phyloP scores from a whole-genome alignment of 2,113 vertebrate genomes.

The Dunckerocampus dactyliophorus region DNA sequence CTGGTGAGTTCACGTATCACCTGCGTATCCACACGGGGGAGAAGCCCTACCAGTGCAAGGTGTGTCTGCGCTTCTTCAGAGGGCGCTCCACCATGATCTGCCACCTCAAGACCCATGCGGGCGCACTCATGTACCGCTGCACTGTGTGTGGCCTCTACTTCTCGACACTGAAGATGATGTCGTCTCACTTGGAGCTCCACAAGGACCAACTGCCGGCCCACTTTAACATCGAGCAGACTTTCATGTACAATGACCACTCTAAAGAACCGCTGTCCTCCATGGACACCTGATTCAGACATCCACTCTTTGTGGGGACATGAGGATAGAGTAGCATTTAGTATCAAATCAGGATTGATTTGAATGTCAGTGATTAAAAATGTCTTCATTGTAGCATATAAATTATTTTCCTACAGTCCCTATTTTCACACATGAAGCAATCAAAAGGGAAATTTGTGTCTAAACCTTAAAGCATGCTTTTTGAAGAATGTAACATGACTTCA shows the following conservation, averaged over 20 bases:
- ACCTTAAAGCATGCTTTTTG: too few relatives aligned
- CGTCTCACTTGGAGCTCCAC: conserved; percentile 92
- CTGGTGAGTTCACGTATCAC: conserved; percentile 97
- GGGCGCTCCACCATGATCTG: conserved; percentile 98
- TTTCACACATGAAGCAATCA: conserved; percentile 8
- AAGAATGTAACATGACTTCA: not conserved
- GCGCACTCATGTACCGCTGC: conserved; percentile 97
- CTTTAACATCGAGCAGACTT: conserved; percentile 98
- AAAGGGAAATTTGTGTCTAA: too few relatives aligned
- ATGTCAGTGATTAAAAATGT: conserved; percentile 4
- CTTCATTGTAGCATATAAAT: conserved; percentile 37
- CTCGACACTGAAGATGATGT: conserved; percentile 96
- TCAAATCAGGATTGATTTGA: not conserved
- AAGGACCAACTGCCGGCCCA: conserved; percentile 88
- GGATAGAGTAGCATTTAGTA: conserved; percentile 18
- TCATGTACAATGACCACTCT: conserved; percentile 98
- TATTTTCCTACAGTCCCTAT: conserved; percentile 38
- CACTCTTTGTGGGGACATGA: conserved; percentile 14
- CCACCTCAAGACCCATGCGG: conserved; percentile 96
- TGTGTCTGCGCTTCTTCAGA: conserved; percentile 95
- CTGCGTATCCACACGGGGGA: conserved; percentile 94
- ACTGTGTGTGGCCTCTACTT: conserved; percentile 92
- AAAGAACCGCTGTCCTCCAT: conserved; percentile 84
- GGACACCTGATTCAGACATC: conserved; percentile 75
- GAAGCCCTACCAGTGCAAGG: conserved; percentile 97